Percentiles rank a stretch among this genome's conserved stretches.
phyloP scores from a whole-genome alignment of 2,797 vertebrate species.

The Myripristis jacobus region DNA sequence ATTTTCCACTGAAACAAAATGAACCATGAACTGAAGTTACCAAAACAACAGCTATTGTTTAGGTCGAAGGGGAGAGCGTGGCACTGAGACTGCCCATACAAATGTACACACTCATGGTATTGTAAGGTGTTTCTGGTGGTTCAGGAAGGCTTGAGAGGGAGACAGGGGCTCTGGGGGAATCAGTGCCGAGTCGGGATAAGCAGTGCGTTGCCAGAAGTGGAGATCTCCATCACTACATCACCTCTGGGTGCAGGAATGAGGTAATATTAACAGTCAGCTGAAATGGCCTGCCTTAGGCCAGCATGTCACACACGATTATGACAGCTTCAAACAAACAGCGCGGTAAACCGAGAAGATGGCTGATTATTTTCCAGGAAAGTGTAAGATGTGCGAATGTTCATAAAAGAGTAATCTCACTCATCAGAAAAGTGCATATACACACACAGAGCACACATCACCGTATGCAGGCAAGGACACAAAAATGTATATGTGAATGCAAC shows the following conservation, averaged over 20 bases:
- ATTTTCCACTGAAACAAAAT: conserved; percentile 47
- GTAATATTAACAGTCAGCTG: conserved; percentile 70
- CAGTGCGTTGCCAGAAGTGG: conserved; percentile 19
- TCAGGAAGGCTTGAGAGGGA: too few species aligned
- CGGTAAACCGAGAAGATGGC: conserved; percentile 24
- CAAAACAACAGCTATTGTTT: neutral
- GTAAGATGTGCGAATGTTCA: conserved; percentile 10
- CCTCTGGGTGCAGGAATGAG: conserved; percentile 27
- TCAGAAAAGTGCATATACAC: conserved; percentile 9
- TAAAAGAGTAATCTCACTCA: conserved; percentile 37
- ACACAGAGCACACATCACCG: neutral
- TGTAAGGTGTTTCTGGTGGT: too few species aligned
- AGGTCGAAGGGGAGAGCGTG: too few species aligned
- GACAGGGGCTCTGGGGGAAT: too few species aligned
- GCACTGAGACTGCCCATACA: too few species aligned
- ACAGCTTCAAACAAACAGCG: conserved; percentile 76
- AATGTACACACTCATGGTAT: too few species aligned
- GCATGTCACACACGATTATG: conserved; percentile 61
- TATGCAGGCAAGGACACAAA: conserved; percentile 1
- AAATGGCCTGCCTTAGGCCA: conserved; percentile 47
- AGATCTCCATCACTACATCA: conserved; percentile 39
- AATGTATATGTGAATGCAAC: neutral
- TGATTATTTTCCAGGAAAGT: conserved; percentile 24
- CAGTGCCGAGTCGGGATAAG: conserved; percentile 3
- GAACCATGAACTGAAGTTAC: conserved; percentile 45